Base-by-base conservation (phyloP, 2,113 vertebrate genomes). In the Sula dactylatra region DNA sequence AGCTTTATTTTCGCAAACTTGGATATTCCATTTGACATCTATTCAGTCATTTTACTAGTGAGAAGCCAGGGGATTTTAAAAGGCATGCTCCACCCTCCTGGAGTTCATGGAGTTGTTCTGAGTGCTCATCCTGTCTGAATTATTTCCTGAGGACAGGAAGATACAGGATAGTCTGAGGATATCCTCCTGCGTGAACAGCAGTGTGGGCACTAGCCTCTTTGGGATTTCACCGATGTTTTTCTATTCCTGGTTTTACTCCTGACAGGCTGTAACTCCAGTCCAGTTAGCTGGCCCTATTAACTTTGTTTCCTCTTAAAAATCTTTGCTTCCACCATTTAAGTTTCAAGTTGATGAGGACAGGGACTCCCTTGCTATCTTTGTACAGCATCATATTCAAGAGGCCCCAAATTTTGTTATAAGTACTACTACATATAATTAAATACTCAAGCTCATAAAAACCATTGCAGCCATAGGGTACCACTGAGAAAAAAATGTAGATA, bases 131-230 rank as follows among this genome's bases (percentile, higher is more conserved):
- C 94, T 97, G 98, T 97, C 97, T 98, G 77, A 95, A 72, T 94
- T 93, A 96, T 93, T 97, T 97, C 92, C 88, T 72, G 70, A 84
- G 93, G 86, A 93, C 89, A 87, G 94, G 95, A 97, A 97, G 93
- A 97, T 92, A 94, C 91, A 94, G 86, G 97, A 96, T 32, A 83
- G 95, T 59, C 82, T 95, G 93, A 98, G 98, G 98, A 98, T 98
- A 98, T 98, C 98, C 98, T 98, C 47, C 87, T 71, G 26, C 8
- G 1, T 42, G 34, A 89, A 44, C 8, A 2, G 69, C 62, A 87
- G 22, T 2, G 13, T 11, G 44, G 52, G 77, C 40, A 56, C 44
- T 3, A 26, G 74, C 40, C 67, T 96, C 86, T n/a, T 25, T 47
- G 78, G 84, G 93, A 95, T 94, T 95, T 85, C 78, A 93, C 31